Conservation (phyloP, 2,797 vertebrate genomes). For the Anomalospiza imberbis region DNA sequence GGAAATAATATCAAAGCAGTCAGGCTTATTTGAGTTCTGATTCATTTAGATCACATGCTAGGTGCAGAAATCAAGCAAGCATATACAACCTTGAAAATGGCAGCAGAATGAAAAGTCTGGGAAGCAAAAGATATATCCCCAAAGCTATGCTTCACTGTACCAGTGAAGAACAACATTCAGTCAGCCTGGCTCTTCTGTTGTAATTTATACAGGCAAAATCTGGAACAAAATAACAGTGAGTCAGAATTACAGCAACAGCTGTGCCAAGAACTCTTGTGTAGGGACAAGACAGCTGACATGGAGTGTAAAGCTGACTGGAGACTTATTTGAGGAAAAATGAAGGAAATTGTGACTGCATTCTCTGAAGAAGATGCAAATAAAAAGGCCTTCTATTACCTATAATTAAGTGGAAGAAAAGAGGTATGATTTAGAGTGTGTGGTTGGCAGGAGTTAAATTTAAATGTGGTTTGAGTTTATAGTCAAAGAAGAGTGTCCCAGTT, state of each 20-base stretch:
- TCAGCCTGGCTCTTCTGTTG: not conserved
- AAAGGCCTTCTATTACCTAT: not conserved
- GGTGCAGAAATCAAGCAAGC: not conserved
- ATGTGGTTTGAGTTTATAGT: not conserved
- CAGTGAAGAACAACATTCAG: not conserved
- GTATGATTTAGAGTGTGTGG: not conserved
- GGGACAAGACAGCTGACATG: constrained; percentile 20
- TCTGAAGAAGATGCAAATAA: not conserved
- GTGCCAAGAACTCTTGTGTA: constrained; percentile 5
- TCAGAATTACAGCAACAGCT: constrained; percentile 26
- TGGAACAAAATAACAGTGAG: constrained; percentile 43
- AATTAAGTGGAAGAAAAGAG: constrained; percentile 7
- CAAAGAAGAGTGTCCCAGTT: not conserved
- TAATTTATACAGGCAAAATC: constrained; percentile 22
- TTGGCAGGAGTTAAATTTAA: constrained; percentile 49
- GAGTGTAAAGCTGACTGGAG: constrained; percentile 11
- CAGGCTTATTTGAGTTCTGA: not conserved
- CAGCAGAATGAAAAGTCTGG: not conserved
- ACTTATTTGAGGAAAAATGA: not conserved
- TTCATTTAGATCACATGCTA: not conserved
- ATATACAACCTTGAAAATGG: not conserved
- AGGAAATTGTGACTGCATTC: constrained; percentile 13
- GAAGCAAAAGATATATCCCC: not conserved
- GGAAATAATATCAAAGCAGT: not conserved
- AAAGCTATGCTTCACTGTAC: not conserved